A percentile compares a stretch with the other conserved stretches of the same genome.
These are phyloP conservation scores for Strigamia transsilvanica DNA, from an alignment of 2,888 invertebrate genomes.

Conservation along the genomic window DNA sequence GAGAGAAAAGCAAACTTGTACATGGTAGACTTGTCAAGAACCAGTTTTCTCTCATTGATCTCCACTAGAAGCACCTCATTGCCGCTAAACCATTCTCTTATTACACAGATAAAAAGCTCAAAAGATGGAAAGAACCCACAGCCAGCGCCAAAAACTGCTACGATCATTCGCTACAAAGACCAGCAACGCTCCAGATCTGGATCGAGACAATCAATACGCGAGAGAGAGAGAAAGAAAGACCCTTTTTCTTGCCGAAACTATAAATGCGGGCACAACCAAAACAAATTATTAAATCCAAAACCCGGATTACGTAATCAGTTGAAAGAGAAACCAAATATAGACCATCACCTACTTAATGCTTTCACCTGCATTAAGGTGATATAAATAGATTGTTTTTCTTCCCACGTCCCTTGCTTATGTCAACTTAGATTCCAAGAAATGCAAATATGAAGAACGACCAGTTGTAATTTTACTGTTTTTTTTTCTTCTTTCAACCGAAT, in stretches of 20 bases:
- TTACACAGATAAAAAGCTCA: constrained; percentile 23
- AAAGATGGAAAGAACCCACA: constrained; percentile 14
- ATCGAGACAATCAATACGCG: constrained; percentile 7
- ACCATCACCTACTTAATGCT: background rate
- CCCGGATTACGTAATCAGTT: background rate
- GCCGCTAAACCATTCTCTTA: background rate
- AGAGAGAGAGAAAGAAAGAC: no score
- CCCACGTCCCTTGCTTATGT: background rate
- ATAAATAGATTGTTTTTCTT: background rate
- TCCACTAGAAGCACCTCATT: constrained; percentile 1
- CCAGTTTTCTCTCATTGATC: background rate
- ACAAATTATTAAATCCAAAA: background rate
- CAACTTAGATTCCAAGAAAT: background rate
- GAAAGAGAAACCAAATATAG: constrained; percentile 10
- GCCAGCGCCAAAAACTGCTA: background rate
- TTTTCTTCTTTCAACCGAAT: background rate
- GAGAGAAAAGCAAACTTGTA: background rate
- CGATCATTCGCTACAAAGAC: background rate
- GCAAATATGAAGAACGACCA: background rate
- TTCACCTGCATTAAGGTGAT: constrained; percentile 18
- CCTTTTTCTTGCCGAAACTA: background rate
- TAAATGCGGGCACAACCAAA: background rate
- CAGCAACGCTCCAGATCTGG: background rate
- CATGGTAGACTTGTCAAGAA: background rate
- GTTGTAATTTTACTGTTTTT: background rate